A percentile compares a stretch with the other conserved stretches of the same genome.
phyloP scores from a whole-genome alignment of 2,113 vertebrate species.

The Chionis minor region DNA sequence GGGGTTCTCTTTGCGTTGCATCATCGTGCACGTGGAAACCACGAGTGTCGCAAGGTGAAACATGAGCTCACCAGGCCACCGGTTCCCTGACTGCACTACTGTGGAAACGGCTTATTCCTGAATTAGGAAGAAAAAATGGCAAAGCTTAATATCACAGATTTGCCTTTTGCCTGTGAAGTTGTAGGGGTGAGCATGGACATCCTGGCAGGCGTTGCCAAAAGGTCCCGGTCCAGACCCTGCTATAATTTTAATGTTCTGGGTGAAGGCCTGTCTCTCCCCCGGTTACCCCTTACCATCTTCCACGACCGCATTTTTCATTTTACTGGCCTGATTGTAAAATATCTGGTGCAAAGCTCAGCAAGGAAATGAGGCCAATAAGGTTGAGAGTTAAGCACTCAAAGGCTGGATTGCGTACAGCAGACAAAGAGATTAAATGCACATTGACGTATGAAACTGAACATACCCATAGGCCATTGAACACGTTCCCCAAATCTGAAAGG shows the following conservation, averaged over 20 bases:
- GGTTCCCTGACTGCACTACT: not conserved
- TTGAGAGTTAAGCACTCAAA: not conserved
- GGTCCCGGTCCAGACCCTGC: not conserved
- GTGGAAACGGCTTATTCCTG: not conserved
- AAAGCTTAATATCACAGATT: not conserved
- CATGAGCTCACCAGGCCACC: not conserved
- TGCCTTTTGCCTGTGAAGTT: not conserved
- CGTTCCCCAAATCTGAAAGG: not conserved
- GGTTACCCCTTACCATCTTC: not conserved
- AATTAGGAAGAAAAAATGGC: not conserved
- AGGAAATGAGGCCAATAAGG: not conserved
- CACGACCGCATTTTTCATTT: not conserved
- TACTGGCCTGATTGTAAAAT: not conserved
- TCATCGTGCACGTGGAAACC: not conserved
- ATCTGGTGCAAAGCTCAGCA: not conserved
- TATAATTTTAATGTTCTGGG: not conserved
- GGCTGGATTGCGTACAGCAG: not conserved
- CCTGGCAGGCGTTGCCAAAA: not conserved
- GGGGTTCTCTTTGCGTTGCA: not conserved
- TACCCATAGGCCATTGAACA: not conserved
- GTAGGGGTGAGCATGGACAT: rapidly evolving
- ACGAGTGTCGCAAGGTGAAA: not conserved
- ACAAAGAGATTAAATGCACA: not conserved
- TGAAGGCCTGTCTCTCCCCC: not conserved
- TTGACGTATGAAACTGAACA: not conserved